These are phyloP conservation scores for Piprites chloris DNA, from an alignment of 2,113 vertebrate genomes.

Conservation along the genomic window DNA sequence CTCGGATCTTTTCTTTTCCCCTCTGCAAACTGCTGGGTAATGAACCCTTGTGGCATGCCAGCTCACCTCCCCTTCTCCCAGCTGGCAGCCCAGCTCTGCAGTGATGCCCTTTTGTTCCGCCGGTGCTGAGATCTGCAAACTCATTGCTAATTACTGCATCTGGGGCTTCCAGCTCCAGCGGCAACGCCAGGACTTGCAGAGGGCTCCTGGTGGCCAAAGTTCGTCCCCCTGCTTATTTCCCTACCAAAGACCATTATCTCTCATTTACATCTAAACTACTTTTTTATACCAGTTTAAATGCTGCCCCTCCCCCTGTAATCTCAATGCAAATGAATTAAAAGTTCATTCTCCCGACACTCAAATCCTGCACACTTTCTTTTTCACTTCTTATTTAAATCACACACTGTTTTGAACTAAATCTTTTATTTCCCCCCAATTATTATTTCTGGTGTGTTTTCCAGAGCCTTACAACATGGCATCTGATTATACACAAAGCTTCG, in stretches of 20 bases:
- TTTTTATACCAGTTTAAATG: constrained; percentile 77
- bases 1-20: constrained; percentile 22
- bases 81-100: background rate
- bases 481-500: constrained; percentile 79
- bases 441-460: constrained; percentile 82
- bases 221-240: constrained; percentile 66
- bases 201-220: constrained; percentile 47
- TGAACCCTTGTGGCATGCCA: constrained; percentile 5
- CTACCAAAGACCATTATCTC: constrained; percentile 69
- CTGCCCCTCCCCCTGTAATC: constrained; percentile 71
- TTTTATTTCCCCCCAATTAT: constrained; percentile 81
- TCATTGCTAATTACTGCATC: constrained; percentile 17
- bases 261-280: constrained; percentile 80
- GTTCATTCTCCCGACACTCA: constrained; percentile 73
- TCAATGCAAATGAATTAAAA: constrained; percentile 76
- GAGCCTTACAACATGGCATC: constrained; percentile 77
- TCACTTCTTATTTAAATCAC: constrained; percentile 77
- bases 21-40: constrained; percentile 34
- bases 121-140: constrained; percentile 23
- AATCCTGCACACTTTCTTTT: constrained; percentile 74
- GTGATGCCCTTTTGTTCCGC: constrained; percentile 24
- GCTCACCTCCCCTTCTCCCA: constrained; percentile 34
- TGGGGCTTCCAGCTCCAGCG: constrained; percentile 24
- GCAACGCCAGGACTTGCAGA: constrained; percentile 1
- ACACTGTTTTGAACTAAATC: constrained; percentile 76